phyloP scores from a whole-genome alignment of 1,140 invertebrate species.

The Panulirus ornatus region DNA sequence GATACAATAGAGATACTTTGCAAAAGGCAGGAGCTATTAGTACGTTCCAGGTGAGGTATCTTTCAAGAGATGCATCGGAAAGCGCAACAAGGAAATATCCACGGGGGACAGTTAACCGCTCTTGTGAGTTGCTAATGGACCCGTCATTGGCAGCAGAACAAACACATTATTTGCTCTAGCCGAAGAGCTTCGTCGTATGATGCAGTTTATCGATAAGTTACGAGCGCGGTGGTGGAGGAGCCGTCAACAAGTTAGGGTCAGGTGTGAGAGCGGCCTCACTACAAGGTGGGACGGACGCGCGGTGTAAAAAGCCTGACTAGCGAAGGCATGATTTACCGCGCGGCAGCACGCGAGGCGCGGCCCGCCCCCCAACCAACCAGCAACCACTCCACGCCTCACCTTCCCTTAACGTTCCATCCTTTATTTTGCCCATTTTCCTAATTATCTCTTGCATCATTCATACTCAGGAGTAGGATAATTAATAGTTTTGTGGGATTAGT shows the following conservation, averaged over 20 bases:
- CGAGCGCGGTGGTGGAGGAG: background rate
- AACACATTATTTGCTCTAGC: too few relatives aligned
- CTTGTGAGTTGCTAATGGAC: too few relatives aligned
- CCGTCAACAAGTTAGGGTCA: background rate
- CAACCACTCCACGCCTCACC: background rate
- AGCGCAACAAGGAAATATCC: too few relatives aligned
- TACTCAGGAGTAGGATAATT: slow-evolving; percentile 18
- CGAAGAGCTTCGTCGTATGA: too few relatives aligned
- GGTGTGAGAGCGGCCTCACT: background rate
- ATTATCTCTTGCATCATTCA: slow-evolving; percentile 9
- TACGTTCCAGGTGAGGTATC: too few relatives aligned
- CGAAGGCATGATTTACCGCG: slow-evolving; percentile 43
- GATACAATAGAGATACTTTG: too few relatives aligned
- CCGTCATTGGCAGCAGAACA: too few relatives aligned
- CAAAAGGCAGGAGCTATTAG: too few relatives aligned
- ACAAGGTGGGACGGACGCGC: slow-evolving; percentile 10
- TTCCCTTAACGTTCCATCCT: background rate
- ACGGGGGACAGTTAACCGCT: too few relatives aligned
- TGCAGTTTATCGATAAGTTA: background rate
- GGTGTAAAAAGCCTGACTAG: slow-evolving; percentile 58
- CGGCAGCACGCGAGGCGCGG: slow-evolving; percentile 5
- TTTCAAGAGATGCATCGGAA: too few relatives aligned
- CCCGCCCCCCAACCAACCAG: background rate
- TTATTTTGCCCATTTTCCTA: slow-evolving; percentile 7
- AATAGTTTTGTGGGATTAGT: slow-evolving; percentile 22